Percentiles rank a stretch among this genome's conserved stretches.
Evolutionary conservation across 2,113 vertebrate genomes (phyloP).

Genomic region (Scopus umbretta): DNA sequence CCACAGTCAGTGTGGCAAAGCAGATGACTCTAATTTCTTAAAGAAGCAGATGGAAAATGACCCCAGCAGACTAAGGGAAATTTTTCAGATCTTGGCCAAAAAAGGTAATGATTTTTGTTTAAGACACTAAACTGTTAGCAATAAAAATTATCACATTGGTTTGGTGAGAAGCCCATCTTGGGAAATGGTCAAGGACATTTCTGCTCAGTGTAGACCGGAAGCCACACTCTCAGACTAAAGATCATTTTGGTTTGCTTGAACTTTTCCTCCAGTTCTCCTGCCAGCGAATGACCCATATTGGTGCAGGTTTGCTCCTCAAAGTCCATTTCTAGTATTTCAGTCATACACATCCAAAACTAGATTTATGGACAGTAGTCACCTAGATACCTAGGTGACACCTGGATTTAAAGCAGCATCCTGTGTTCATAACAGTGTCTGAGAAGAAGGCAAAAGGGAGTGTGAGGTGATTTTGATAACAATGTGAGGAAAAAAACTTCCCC

Average conservation of each 20-base stretch:
- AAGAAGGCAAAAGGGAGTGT: not conserved
- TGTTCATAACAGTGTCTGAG: not conserved
- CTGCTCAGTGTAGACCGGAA: not conserved
- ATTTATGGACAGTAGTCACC: not conserved
- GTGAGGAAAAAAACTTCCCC: not conserved
- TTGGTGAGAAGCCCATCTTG: not conserved
- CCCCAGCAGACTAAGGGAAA: not conserved
- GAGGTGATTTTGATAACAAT: not conserved
- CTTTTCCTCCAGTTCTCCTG: not conserved
- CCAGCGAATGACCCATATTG: not conserved
- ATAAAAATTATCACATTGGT: accelerated
- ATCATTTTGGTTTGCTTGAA: not conserved
- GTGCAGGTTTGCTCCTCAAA: not conserved
- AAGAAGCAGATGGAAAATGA: not conserved
- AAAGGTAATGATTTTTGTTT: not conserved
- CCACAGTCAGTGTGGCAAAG: not conserved
- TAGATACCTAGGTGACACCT: not conserved
- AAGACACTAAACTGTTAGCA: not conserved
- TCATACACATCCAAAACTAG: not conserved
- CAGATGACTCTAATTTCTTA: not conserved
- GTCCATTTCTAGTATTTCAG: not conserved
- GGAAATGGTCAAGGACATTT: not conserved
- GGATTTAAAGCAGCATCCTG: not conserved
- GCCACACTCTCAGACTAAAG: not conserved
- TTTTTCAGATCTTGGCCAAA: not conserved